Conservation (phyloP, 1,140 invertebrate species). For the Drosophila orosa region DNA sequence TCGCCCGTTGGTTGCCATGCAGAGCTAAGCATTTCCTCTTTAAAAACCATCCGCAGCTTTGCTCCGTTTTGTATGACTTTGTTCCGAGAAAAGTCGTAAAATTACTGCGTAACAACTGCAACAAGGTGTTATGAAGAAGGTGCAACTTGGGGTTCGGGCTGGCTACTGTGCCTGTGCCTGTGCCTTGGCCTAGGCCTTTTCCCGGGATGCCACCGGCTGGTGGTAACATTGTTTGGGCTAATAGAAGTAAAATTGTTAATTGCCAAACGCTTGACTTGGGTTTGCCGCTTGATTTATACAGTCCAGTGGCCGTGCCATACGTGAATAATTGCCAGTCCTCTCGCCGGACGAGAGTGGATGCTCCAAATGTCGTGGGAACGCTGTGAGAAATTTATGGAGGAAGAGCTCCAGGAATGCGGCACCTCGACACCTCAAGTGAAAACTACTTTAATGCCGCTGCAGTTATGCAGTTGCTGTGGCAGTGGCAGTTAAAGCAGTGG, state of each 20-base stretch:
- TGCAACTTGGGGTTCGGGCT: constrained; percentile 24
- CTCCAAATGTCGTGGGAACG: constrained; percentile 73
- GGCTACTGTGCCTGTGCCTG: constrained; percentile 1
- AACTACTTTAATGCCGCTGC: constrained; percentile 10
- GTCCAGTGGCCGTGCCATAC: constrained; percentile 23
- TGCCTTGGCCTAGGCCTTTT: background rate
- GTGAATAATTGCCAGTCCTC: constrained; percentile 31
- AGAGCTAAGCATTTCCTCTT: constrained; percentile 40
- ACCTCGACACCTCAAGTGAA: constrained; percentile 7
- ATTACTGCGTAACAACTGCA: constrained; percentile 83
- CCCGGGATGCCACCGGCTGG: constrained; percentile 45
- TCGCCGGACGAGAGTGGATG: constrained; percentile 10
- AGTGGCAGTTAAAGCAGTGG: constrained; percentile 32
- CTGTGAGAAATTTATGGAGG: constrained; percentile 35
- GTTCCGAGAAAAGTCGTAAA: constrained; percentile 80
- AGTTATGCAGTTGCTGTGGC: constrained; percentile 15
- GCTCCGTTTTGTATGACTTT: constrained; percentile 82
- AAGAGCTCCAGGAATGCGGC: constrained; percentile 47
- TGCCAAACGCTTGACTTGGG: constrained; percentile 77
- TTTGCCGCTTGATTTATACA: constrained; percentile 71
- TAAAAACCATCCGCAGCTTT: constrained; percentile 51
- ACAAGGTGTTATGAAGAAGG: constrained; percentile 81
- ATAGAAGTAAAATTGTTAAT: constrained; percentile 83
- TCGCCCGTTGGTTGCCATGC: constrained; percentile 59
- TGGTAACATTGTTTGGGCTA: constrained; percentile 78